Evolutionary conservation across 64 coral and sea anemone species (phyloP).

Genomic region (Montipora sp.): DNA sequence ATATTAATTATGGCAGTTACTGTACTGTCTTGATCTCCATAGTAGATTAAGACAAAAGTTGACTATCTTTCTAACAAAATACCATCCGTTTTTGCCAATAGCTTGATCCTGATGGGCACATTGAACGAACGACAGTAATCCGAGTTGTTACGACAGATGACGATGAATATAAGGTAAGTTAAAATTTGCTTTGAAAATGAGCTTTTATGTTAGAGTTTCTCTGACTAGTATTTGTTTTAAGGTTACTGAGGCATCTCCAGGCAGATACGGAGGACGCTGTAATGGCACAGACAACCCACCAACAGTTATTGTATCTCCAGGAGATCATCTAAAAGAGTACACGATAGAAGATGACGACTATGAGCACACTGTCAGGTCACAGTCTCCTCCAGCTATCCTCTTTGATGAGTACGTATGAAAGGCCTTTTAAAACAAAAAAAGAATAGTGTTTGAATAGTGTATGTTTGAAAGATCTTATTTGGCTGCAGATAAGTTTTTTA

Average conservation of each 20-base stretch:
- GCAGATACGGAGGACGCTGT: slow-evolving; percentile 71
- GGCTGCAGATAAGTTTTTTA: too few relatives aligned
- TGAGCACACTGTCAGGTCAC: slow-evolving; percentile 35
- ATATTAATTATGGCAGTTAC: too few relatives aligned
- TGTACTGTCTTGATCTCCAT: too few relatives aligned
- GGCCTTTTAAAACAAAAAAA: neutral
- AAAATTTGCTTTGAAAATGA: too few relatives aligned
- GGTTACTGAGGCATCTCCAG: slow-evolving; percentile 47
- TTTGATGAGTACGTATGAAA: slow-evolving; percentile 59
- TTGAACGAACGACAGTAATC: slow-evolving; percentile 90
- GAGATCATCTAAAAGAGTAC: slow-evolving; percentile 89
- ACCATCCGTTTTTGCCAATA: neutral
- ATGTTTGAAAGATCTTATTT: too few relatives aligned
- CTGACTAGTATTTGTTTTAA: neutral
- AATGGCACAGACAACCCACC: slow-evolving; percentile 89
- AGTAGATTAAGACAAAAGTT: too few relatives aligned
- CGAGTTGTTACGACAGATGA: slow-evolving; percentile 86
- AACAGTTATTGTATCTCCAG: slow-evolving; percentile 88
- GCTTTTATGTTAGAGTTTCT: neutral
- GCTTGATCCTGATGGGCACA: slow-evolving; percentile 89
- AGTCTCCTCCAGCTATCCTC: slow-evolving; percentile 72
- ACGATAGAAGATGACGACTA: slow-evolving; percentile 75
- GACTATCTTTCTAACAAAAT: neutral
- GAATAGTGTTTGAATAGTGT: too few relatives aligned
- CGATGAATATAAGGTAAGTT: slow-evolving; percentile 87